Conservation (phyloP, 2,113 vertebrate genomes). For the Phainopepla nitens region DNA sequence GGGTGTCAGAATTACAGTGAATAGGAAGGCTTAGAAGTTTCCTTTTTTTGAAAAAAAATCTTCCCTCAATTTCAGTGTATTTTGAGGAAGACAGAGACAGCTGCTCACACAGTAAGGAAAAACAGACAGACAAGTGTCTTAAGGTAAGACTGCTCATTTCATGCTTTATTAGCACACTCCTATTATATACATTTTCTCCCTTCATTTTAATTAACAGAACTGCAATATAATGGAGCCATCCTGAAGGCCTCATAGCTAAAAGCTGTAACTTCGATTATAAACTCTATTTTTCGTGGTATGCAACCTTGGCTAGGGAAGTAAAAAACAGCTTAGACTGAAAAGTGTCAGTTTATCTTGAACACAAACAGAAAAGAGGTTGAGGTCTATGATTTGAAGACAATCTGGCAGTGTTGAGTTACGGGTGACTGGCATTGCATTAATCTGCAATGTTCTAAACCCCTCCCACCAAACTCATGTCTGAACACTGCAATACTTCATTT, state of each 20-base stretch:
- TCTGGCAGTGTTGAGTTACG: neutral
- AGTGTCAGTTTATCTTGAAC: neutral
- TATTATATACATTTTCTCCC: neutral
- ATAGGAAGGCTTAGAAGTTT: neutral
- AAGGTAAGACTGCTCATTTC: slow-evolving; percentile 60
- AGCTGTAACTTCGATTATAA: neutral
- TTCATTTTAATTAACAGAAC: slow-evolving; percentile 47
- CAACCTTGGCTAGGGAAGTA: neutral
- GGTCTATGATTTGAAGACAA: neutral
- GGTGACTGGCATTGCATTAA: neutral
- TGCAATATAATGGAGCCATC: neutral
- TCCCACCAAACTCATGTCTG: neutral
- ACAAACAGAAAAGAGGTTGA: neutral
- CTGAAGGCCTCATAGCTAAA: neutral
- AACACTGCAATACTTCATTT: neutral
- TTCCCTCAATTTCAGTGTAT: slow-evolving; percentile 15
- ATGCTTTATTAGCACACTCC: slow-evolving; percentile 57
- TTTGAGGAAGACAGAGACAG: slow-evolving; percentile 56
- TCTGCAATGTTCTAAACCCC: neutral
- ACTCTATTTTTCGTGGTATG: neutral
- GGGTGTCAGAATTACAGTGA: neutral
- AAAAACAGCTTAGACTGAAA: slow-evolving; percentile 7
- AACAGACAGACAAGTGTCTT: slow-evolving; percentile 25
- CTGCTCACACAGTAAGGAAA: slow-evolving; percentile 33
- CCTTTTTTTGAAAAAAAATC: neutral